Base-by-base conservation (phyloP, 2,888 invertebrate genomes). In the Agrotis ipsilon region DNA sequence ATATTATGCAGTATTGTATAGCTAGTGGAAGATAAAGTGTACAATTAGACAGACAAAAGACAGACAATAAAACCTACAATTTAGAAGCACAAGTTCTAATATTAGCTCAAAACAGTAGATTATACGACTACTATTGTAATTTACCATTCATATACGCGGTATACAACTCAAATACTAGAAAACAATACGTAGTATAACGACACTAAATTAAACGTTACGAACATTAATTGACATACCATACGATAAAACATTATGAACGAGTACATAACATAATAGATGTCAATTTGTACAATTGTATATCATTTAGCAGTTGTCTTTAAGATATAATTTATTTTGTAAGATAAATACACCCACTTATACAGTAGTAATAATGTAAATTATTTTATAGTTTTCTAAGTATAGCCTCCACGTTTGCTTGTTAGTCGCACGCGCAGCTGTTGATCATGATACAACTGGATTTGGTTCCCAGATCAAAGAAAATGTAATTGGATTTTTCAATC, bases 261-360 rank as follows among this genome's bases (percentile, higher is more conserved):
- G 46, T 16, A 68, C 43, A 3, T 67, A 70, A 74, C 70, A 63
- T 62, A 51, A 46, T n/a, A n/a, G n/a, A n/a, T n/a, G 46, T 14
- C 62, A 72, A 78, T 80, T 80, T 63, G 43, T 51, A 58, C 49
- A 65, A 57, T 61, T 66, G 21, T 58, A 21, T 65, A 58, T 59
- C 27, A 82, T 80, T 69, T 67, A 5, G 2, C 55, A 68, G 11
- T 21, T 60, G n/a, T 52, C 39, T 1, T 32, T 43, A 18, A 79
- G 58, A 39, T 73, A 59, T 14, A 55, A 45, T 46, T 39, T 6
- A 73, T n/a, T 3, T 62, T 62, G 5, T 9, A 16, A 59, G 32
- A 68, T 55, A 80, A 75, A 52, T 45, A 59, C 18, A 32, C 18
- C 18, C 24, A 45, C n/a, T 64, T 67, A 66, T 13, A 3, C 39